Evolutionary conservation across 1,140 invertebrate genomes (phyloP).

Genomic region (Physella acuta): DNA sequence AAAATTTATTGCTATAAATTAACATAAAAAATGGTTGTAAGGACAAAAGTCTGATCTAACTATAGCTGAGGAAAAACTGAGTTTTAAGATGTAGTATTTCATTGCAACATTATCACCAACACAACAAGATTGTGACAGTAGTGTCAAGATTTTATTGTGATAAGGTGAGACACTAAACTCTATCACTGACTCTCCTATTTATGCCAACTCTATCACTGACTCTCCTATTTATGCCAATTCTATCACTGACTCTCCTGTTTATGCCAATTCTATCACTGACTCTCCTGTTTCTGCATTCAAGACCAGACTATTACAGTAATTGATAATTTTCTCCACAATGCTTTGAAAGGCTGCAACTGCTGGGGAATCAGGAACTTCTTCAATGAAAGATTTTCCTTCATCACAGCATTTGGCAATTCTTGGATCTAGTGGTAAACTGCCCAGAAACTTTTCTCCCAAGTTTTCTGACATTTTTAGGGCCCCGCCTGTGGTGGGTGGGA

Average conservation of each 20-base stretch:
- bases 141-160: no score
- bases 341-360: constrained; percentile 61
- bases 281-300: constrained; percentile 2
- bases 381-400: constrained; percentile 73
- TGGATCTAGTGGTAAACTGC: constrained; percentile 55
- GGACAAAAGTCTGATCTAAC: no score
- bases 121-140: no score
- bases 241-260: constrained; percentile 1
- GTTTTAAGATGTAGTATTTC: no score
- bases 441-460: constrained; percentile 76
- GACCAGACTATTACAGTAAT: background rate
- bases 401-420: constrained; percentile 67
- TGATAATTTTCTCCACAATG: constrained; percentile 47
- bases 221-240: constrained; percentile 3
- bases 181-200: no score
- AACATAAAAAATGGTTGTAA: no score
- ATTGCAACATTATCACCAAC: no score
- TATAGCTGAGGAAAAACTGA: no score
- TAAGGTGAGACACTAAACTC: no score
- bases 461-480: constrained; percentile 76
- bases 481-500: constrained; percentile 76
- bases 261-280: constrained; percentile 4
- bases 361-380: constrained; percentile 70
- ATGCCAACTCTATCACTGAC: no score
- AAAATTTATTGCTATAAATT: no score